Base-by-base conservation (phyloP, 2,113 vertebrate genomes). In the Cynocephalus volans region DNA sequence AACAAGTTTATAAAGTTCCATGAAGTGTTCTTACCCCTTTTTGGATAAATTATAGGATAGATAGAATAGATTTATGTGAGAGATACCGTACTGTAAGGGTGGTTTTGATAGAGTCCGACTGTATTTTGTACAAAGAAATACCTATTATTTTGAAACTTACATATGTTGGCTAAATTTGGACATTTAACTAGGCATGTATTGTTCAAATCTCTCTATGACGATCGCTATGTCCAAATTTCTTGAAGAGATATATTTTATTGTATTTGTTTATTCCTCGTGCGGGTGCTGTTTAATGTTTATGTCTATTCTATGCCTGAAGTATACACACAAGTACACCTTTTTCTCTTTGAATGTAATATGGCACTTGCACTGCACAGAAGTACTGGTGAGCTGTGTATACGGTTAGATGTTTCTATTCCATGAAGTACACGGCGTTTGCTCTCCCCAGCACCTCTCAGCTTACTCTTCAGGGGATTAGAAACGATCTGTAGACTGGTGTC, bases 361-460 rank as follows among this genome's bases (percentile, higher is more conserved):
- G 95, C 87, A 97, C 96, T 98, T 98, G 98, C 95, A 98, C 98
- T 98, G 97, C 41, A 95, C 96, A 98, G 95, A 98, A 82, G 84
- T 92, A 64, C 94, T 86, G 48, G 96, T 81, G 80, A 97, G 95
- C 95, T 98, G 95, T 97, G 91, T 95, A 83, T 92, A 41, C 87
- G 60, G 14, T 52, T 31, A 83, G 36, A 80, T 65, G 65, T 86
- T 75, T 76, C 41, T 89, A 89, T 79, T 93, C 67, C 19, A 12
- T 92, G 76, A 81, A 82, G 84, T 79, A 6, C n/a, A 41, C 85
- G 69, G 96, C 94, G 48, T 90, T 97, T 97, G n/a, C 33, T 73
- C 10, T 98, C 77, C 93, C 81, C 92, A 95, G 80, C 96, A 97
- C 92, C 94, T 95, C 96, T 97, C 97, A 81, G 54, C 67, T 96